phyloP scores from a whole-genome alignment of 2,888 invertebrate genomes.

The Neoitamus cyanurus region DNA sequence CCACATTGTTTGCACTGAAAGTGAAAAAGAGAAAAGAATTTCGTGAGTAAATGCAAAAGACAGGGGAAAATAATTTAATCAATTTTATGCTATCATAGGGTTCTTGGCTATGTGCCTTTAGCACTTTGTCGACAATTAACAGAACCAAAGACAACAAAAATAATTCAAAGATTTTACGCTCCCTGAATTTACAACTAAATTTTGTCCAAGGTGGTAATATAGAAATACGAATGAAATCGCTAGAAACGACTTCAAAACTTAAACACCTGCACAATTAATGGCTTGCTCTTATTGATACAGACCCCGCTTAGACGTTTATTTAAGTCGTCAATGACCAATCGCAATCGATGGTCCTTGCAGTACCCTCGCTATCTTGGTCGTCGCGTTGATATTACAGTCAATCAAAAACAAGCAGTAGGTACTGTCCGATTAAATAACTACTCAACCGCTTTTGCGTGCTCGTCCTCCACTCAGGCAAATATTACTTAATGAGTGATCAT shows the following conservation, averaged over 20 bases:
- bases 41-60: neutral
- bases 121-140: neutral
- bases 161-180: too few species aligned
- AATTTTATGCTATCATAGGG: neutral
- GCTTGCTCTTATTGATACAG: neutral
- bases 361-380: neutral
- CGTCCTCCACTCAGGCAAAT: neutral
- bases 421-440: neutral
- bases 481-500: constrained; percentile 28
- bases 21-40: constrained; percentile 37
- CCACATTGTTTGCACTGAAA: constrained; percentile 92
- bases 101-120: neutral
- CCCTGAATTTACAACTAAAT: too few species aligned
- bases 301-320: neutral
- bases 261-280: neutral
- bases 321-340: neutral
- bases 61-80: neutral
- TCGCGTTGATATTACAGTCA: neutral
- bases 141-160: neutral
- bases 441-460: constrained; percentile 7
- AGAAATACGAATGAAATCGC: neutral
- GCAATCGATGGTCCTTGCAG: neutral
- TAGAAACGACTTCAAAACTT: neutral
- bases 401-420: neutral
- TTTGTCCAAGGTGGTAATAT: too few species aligned